Evolutionary conservation across 2,888 invertebrate genomes (phyloP).

Genomic region (Boloria euphrosyne): DNA sequence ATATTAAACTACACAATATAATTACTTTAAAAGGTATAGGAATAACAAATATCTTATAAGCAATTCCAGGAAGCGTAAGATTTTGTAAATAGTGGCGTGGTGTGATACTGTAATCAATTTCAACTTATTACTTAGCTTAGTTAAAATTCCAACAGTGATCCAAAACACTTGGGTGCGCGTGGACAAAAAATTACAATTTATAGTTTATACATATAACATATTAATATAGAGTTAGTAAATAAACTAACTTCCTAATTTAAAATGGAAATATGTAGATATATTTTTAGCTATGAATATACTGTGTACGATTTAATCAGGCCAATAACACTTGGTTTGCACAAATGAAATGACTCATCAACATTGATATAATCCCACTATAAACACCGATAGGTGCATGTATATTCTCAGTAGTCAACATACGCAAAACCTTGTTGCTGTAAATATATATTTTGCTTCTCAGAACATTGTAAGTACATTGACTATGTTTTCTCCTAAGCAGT

Average conservation of each 20-base stretch:
- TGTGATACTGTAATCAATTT: no score
- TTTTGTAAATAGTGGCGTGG: no score
- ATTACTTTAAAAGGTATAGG: no score
- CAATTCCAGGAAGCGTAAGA: no score
- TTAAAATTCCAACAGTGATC: slow-evolving; percentile 3
- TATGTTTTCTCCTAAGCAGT: slow-evolving; percentile 28
- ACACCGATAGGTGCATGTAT: slow-evolving; percentile 31
- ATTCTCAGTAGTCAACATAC: slow-evolving; percentile 35
- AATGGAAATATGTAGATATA: not conserved
- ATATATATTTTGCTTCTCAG: slow-evolving; percentile 24
- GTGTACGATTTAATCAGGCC: slow-evolving; percentile 19
- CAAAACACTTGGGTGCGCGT: not conserved
- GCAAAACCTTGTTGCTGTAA: slow-evolving; percentile 16
- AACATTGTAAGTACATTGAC: slow-evolving; percentile 21
- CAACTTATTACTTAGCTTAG: not conserved
- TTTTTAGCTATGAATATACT: not conserved
- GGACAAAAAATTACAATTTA: no score
- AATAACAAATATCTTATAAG: no score
- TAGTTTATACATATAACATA: not conserved
- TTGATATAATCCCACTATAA: slow-evolving; percentile 34
- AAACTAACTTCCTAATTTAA: no score
- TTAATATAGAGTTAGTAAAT: not conserved
- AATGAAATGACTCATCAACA: slow-evolving; percentile 38
- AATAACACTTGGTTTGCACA: slow-evolving; percentile 29
- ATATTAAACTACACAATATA: no score